Base-by-base conservation (phyloP, 1,140 invertebrate genomes). In the Ctenoplectra terminalis region DNA sequence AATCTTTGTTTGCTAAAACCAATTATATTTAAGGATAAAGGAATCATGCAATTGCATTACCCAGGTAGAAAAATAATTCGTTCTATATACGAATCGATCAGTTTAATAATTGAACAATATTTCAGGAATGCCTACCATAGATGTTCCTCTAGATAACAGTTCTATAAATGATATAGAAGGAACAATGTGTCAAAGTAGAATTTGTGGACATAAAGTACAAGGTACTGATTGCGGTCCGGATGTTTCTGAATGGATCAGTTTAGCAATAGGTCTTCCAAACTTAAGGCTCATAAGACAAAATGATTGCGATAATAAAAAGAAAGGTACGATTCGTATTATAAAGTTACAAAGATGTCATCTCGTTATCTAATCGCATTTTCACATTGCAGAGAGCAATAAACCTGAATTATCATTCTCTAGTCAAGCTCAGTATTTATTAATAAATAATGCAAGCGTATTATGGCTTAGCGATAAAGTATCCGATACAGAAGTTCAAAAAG, bases 351-450 rank as follows among this genome's bases (percentile, higher is more conserved):
- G 3, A 40, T 63, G 43, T 0, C 31, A 37, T 20, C 46, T 52
- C 2, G 26, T 75, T 9, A 34, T 37, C 2, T 70, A 60, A 26
- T 15, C 77, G 29, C 5, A 78, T 74, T 63, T 78, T 67, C n/a
- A 67, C 71, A 82, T 90, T 86, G 81, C 78, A 90, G 94, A 92
- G 50, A 50, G 31, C 11, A 85, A 92, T 37, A 93, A 94, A 81
- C 82, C 87, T 56, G 89, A 95, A 70, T 90, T 98, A 48, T 97
- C 97, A 1, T 94, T 99, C 77, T 96, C 96, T 7, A 99, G 98
- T 93, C 96, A 98, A 94, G 97, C 97, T 1, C 98, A 99, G 91
- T 99, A 96, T 93, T 94, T 99, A 52, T 91, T 99, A 31, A 94
- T 99, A 23, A 98, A 97, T 90, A 93, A 95, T 85, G 94, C 95